Evolutionary conservation across 2,113 vertebrate species (phyloP), one percentile per base, ranked within the genome.

Genomic region (Isichthys henryi): DNA sequence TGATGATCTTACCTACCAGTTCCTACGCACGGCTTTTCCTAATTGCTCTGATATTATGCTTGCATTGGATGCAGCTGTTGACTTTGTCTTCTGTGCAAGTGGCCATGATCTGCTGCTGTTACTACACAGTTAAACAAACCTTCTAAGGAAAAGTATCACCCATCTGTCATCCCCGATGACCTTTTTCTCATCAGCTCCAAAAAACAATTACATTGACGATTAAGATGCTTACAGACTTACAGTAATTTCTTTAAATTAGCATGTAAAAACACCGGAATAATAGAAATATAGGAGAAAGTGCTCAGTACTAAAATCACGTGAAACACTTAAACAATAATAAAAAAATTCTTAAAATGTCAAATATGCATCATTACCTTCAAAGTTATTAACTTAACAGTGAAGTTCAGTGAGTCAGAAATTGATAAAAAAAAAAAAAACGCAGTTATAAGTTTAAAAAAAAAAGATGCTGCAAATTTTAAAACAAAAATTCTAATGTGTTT

Each of bases 231-330:
- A 27, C 84, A 86, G n/a, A 86, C 85, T 17, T 87, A 39, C 11
- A 66, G 58, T 21, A 88, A 66, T 62, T 62, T 88, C 39, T 88
- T 66, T 45, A 88, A 88, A 88, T 88, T 88, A 88, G n/a, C 31
- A 58, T 62, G 49, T 86, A 86, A 43, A 88, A 88, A 62, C 50
- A 43, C 48, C 3, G 0, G 85, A 56, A 87, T 87, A 87, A 17
- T 39, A 87, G 85, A 49, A 53, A 86, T 17, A 7, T 17, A 31
- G 46, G 82, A 86, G 15, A 86, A 86, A 87, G 85, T 87, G 85
- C 27, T 87, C 50, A 87, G 85, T 31, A 87, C 2, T 53, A 19
- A 31, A 53, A 35, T 53, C 27, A 86, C 3, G 85, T 87, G 85
- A 87, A 53, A 53, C n/a, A 53, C 50, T 84, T 84, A 45, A 87